These are phyloP conservation scores for Verasper variegatus DNA, from an alignment of 2,113 vertebrate genomes.

Conservation along the genomic window DNA sequence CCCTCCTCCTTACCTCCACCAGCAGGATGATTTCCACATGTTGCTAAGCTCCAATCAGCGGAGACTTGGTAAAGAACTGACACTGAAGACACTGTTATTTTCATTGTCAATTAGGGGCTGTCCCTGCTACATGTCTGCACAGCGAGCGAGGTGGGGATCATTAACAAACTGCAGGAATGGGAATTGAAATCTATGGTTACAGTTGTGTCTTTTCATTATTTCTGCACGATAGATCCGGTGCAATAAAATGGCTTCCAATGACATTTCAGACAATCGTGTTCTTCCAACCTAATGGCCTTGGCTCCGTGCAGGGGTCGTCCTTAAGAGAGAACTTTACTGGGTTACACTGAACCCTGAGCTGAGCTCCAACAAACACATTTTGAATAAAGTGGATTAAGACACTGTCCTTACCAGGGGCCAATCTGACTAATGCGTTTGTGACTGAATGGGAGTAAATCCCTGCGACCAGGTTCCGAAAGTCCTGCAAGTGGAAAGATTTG, in stretches of 20 bases:
- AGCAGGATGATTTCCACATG: background rate
- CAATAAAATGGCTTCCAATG: background rate
- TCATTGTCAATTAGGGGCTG: background rate
- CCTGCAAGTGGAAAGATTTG: too few species aligned
- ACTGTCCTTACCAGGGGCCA: background rate
- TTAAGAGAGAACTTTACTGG: too few species aligned
- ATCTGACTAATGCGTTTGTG: background rate
- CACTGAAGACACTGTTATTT: background rate
- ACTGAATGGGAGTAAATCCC: constrained; percentile 11
- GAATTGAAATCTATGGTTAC: background rate
- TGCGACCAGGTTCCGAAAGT: background rate
- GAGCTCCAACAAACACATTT: background rate
- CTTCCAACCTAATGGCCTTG: too few species aligned
- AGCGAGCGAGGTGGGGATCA: background rate
- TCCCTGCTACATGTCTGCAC: background rate
- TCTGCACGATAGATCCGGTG: background rate
- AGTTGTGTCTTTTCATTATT: background rate
- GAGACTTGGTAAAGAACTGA: too few species aligned
- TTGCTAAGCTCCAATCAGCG: constrained; percentile 18
- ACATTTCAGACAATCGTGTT: too few species aligned
- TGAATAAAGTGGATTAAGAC: background rate
- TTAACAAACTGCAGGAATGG: background rate
- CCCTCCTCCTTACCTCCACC: background rate
- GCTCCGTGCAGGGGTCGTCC: too few species aligned
- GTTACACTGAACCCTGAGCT: background rate